A percentile compares a stretch with the other conserved stretches of the same genome.
These are phyloP conservation scores for Drosophila affinis DNA, from an alignment of 2,888 invertebrate species.

Conservation along the genomic window DNA sequence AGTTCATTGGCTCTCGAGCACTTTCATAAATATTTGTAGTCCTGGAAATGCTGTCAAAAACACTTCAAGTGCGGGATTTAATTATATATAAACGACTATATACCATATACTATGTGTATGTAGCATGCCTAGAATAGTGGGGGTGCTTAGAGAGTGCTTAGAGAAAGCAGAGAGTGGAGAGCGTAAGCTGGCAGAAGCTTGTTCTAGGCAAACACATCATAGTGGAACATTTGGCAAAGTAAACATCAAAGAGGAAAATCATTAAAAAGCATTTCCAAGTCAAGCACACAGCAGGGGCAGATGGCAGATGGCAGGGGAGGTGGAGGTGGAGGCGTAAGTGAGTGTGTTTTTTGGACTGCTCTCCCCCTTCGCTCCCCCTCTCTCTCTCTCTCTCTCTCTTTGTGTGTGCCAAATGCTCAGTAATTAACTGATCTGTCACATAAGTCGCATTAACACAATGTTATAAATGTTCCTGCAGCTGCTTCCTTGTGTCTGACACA, in stretches of 20 bases:
- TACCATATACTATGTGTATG: neutral
- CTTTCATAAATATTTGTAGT: constrained; percentile 61
- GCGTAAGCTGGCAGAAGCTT: neutral
- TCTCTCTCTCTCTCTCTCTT: no score
- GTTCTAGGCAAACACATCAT: constrained; percentile 19
- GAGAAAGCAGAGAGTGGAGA: neutral
- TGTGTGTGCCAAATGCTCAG: constrained; percentile 50
- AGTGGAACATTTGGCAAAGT: constrained; percentile 62
- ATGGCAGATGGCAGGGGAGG: no score
- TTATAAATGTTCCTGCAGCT: constrained; percentile 62
- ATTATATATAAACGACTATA: constrained; percentile 55
- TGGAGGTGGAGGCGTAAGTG: constrained; percentile 12
- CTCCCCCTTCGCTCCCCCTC: neutral
- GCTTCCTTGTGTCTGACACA: constrained; percentile 13
- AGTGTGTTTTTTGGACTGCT: constrained; percentile 11
- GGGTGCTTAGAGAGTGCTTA: no score
- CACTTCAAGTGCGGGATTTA: constrained; percentile 66
- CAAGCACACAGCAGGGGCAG: constrained; percentile 53
- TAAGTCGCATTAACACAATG: constrained; percentile 80
- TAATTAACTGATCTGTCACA: constrained; percentile 80
- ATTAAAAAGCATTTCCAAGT: constrained; percentile 71
- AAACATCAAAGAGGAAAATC: constrained; percentile 55
- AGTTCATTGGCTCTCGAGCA: constrained; percentile 21
- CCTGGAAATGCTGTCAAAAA: constrained; percentile 48
- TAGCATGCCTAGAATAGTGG: neutral